Base-by-base conservation (phyloP, 2,888 invertebrate genomes). In the Rhingia campestris region DNA sequence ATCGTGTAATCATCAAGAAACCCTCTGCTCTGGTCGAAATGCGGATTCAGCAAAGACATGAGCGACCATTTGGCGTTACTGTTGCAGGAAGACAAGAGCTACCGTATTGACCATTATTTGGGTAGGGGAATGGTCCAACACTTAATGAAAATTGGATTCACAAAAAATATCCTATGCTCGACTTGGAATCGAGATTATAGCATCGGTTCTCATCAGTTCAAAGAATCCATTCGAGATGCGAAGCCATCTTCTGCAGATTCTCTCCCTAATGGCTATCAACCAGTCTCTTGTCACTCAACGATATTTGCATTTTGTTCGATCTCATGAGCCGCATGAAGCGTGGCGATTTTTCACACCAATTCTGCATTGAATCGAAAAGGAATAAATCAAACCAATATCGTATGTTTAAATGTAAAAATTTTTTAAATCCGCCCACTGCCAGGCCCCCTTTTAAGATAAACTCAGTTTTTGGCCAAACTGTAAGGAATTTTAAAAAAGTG, bases 71-170 rank as follows among this genome's bases (percentile, higher is more conserved):
- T 99, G 87, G 94, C 96, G 0, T 93, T 94, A 0, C 92, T 99
- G 32, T 99, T 99, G 91, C 94, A 94, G 74, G 99, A 99, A 92
- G 96, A 98, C 70, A 97, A 99, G 91, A 94, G 99, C 66, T 99
- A 99, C 91, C 94, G 99, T 87, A 99, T 99, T 88, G 99, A 99
- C 92, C 99, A 99, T 91, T 99, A 99, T 90, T 93, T 99, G 70
- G 99, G 99, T 22, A 99, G 99, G 91, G 99, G 99, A 92, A 99
- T 99, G 99, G 99, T 99, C 0, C 99, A 99, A 92, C 99, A 99
- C 92, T 92, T 99, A 64, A 97, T 99, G 97, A 97, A 98, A 1
- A 93, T 99, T 74, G 94, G 97, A 90, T 99, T 99, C 93, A 99
- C 97, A 10, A 99, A 99, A 91, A 93, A 97, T 88, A 96, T 99